Conservation (phyloP, 2,888 invertebrate species). For the Sylvicola fuscatus region DNA sequence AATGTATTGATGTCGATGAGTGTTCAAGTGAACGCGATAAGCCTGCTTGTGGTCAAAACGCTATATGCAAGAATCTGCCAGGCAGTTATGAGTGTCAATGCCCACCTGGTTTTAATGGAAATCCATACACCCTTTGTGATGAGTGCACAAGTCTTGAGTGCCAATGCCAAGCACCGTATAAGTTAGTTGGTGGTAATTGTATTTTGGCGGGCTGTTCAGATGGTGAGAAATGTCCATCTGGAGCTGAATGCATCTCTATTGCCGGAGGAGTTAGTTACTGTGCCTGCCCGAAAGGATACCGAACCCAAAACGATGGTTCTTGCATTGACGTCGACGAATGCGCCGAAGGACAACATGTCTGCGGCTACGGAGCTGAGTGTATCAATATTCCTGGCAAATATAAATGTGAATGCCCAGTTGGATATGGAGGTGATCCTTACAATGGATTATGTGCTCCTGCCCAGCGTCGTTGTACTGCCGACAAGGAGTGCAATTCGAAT, state of each 20-base stretch:
- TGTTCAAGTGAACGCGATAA: slow-evolving; percentile 54
- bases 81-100: slow-evolving; percentile 89
- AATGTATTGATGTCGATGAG: slow-evolving; percentile 73
- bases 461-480: slow-evolving; percentile 61
- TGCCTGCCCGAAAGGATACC: slow-evolving; percentile 75
- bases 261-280: slow-evolving; percentile 83
- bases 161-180: slow-evolving; percentile 73
- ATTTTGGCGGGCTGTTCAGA: slow-evolving; percentile 66
- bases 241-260: slow-evolving; percentile 78
- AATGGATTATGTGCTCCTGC: slow-evolving; percentile 64
- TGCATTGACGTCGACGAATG: slow-evolving; percentile 78
- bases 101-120: slow-evolving; percentile 70
- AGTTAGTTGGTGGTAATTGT: slow-evolving; percentile 64
- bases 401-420: slow-evolving; percentile 60
- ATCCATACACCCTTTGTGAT: slow-evolving; percentile 73
- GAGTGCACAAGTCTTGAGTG: slow-evolving; percentile 67
- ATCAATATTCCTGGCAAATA: slow-evolving; percentile 58
- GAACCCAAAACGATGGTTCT: slow-evolving; percentile 54
- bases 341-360: slow-evolving; percentile 47
- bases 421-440: slow-evolving; percentile 63
- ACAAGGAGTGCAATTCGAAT: slow-evolving; percentile 65
- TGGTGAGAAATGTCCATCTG: slow-evolving; percentile 60
- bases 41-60: slow-evolving; percentile 70
- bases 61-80: slow-evolving; percentile 78
- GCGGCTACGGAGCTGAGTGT: slow-evolving; percentile 77